These are phyloP conservation scores for Phengaris arion DNA, from an alignment of 2,888 invertebrate species.

Conservation along the genomic window DNA sequence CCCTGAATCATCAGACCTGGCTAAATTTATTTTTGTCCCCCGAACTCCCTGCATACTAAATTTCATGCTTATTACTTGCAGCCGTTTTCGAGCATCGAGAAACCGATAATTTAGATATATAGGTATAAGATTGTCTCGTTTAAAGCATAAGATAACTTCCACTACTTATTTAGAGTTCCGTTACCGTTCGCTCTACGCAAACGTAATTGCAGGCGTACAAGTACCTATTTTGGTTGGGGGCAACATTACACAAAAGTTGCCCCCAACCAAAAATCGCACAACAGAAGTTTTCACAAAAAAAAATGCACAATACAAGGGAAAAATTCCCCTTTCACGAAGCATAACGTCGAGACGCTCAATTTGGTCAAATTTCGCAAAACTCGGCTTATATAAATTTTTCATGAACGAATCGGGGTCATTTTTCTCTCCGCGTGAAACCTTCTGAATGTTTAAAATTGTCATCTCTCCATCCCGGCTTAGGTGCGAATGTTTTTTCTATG, in stretches of 20 bases:
- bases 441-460: constrained; percentile 26
- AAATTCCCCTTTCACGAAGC: background rate
- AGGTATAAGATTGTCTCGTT: no score
- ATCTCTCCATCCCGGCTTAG: constrained; percentile 10
- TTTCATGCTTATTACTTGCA: no score
- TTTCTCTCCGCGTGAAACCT: constrained; percentile 22
- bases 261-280: background rate
- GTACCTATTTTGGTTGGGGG: no score
- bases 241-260: background rate
- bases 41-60: no score
- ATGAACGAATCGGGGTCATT: constrained; percentile 22
- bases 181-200: no score
- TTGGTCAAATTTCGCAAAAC: constrained; percentile 13
- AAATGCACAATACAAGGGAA: background rate
- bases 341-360: constrained; percentile 21
- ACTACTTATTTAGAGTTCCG: no score
- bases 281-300: background rate
- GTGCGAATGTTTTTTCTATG: constrained; percentile 19
- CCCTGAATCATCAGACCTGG: no score
- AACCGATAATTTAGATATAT: no score
- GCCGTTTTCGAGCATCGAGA: no score
- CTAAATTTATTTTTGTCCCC: no score
- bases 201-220: no score
- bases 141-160: no score
- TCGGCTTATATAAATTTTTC: constrained; percentile 12